A percentile compares a stretch with the other conserved stretches of the same genome.
These are phyloP conservation scores for Axinella damicornis DNA, from an alignment of 37 sponge, comb jelly and placozoan species.

Conservation along the genomic window DNA sequence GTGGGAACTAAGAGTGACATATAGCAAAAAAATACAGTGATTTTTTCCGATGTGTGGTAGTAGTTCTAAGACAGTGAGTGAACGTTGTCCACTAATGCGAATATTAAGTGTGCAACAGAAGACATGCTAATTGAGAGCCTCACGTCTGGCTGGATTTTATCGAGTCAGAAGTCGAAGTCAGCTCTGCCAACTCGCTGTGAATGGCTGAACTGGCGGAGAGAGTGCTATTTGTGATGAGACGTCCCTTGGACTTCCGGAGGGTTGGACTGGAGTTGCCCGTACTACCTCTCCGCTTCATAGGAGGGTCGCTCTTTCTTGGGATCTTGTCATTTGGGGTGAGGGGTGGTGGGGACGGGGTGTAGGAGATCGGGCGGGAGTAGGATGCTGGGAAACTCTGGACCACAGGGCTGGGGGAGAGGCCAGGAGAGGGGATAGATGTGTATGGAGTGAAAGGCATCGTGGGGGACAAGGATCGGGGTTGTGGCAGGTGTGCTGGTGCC, in stretches of 20 bases:
- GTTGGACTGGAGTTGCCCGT: conserved; percentile 67
- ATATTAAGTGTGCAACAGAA: no score
- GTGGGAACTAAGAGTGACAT: no score
- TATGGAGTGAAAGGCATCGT: not conserved
- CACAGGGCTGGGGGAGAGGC: not conserved
- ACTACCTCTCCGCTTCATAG: conserved; percentile 46
- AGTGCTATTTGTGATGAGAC: not conserved
- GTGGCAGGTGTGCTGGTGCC: not conserved
- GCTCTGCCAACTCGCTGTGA: not conserved
- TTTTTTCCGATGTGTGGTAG: no score
- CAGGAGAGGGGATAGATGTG: not conserved
- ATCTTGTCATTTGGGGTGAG: conserved; percentile 62
- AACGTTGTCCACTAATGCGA: no score
- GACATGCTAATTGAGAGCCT: no score
- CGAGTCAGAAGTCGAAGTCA: not conserved
- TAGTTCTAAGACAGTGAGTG: no score
- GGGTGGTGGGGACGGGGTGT: conserved; percentile 46
- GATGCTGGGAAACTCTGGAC: not conserved
- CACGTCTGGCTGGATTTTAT: not conserved
- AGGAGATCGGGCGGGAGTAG: not conserved
- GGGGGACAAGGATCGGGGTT: not conserved
- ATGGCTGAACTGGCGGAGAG: no score
- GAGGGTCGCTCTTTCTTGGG: conserved; percentile 60
- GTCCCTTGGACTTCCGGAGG: conserved; percentile 33
- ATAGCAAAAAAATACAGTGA: no score